Evolutionary conservation across 2,888 invertebrate species (phyloP), one percentile per base, ranked within the genome.

Genomic region (Hartigia nigra): DNA sequence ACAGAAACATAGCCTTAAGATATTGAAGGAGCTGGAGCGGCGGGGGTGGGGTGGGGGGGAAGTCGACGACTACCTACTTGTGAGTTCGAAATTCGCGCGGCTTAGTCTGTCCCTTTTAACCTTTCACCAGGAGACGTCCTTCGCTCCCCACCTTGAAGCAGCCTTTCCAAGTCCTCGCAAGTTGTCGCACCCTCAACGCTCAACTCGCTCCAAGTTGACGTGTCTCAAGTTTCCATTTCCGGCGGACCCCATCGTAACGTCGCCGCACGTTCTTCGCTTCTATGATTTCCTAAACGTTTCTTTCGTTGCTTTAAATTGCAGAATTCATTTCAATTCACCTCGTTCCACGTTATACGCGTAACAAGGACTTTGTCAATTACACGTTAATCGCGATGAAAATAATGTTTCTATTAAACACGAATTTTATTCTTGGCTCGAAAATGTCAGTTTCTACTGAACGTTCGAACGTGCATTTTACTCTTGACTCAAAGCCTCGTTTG

Each of bases 221-320:
- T 77, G 81, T 84, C 81, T 84, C 83, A 78, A 84, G 83, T 84
- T 84, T 81, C 84, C 81, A 84, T 84, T 84, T 84, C 82, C 82
- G 82, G 80, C 80, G 74, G 76, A 79, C 69, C 36, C 76, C 3
- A 55, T 32, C 23, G 32, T 32, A n/a, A 39, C 39, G 2, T 39
- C 39, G 1, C 1, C 39, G 1, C 14, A 23, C 70, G 31, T 31
- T 31, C 31, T 12, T 32, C 23, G 70, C 31, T 31, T 31, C 12
- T 32, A 31, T 32, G 31, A 1, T 31, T 70, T 70, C 70, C 31
- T 70, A 70, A 70, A 32, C 70, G 70, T 31, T 70, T 70, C 1
- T n/a, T 39, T 14, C 39, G 39, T 39, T 4, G 31, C 70, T 70
- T 32, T 12, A 5, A 70, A 70, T 9, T 11, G 1, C 1, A 70